Evolutionary conservation across 2,888 invertebrate species (phyloP), one percentile per base, ranked within the genome.

Genomic region (Pristionchus entomophagus): DNA sequence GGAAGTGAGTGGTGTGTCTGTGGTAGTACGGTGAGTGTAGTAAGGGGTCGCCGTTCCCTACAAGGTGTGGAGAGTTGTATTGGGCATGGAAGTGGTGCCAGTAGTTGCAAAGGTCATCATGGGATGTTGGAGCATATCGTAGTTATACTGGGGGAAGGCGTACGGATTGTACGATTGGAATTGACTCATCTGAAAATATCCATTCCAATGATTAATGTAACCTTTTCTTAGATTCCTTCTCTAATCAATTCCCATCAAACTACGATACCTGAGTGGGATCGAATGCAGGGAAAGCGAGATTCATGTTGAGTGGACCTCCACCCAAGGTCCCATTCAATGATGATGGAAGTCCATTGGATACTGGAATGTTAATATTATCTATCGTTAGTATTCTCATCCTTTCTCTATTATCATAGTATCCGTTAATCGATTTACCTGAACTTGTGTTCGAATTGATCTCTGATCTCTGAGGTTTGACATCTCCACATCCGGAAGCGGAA

Each of bases 401-500:
- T n/a, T n/a, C n/a, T n/a, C n/a, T n/a, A n/a, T n/a, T n/a, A n/a
- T 19, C 51, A 41, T 26, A 59, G 29, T 78, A 4, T 49, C 19
- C 26, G 19, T 14, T 17, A 12, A 49, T 51, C 41, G 19, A 69
- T 38, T 38, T n/a, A 69, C 69, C 69, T 38, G 69, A 22, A 26
- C 26, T 62, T 19, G 69, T 38, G 69, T 69, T 69, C 69, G 69
- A 35, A 29, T 69, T 69, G n/a, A 84, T 26, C 26, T 73, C 84
- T 69, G 41, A n/a, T 51, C 81, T 53, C n/a, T 53, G 81, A 4
- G 86, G 86, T 62, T 86, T 87, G n/a, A 89, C 88, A 82, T 90
- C 90, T 65, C 65, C 65, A 38, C 89, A 87, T 17, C 90, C 90
- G 14, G 90, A 90, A 12, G 90, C 89, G 22, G 88, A 88, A 69